Evolutionary conservation across 2,797 vertebrate genomes (phyloP).

Genomic region (Sciurus vulgaris): DNA sequence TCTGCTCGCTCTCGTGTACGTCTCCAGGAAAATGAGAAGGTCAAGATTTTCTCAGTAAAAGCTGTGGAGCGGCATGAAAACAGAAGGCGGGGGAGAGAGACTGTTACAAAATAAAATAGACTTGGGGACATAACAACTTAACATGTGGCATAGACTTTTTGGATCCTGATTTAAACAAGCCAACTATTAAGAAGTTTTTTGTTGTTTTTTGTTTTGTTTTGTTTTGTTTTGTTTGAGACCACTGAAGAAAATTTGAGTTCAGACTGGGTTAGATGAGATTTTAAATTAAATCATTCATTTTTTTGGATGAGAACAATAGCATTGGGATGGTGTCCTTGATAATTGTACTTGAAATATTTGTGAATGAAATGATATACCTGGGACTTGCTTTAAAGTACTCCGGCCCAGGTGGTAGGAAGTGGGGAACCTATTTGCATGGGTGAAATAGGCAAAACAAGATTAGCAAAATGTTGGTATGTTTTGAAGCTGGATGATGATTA

Average conservation of each 20-base stretch:
- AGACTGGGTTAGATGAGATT: background rate
- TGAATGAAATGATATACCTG: background rate
- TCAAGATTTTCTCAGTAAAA: background rate
- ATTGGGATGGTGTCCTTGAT: background rate
- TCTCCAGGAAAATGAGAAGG: background rate
- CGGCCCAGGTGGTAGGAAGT: background rate
- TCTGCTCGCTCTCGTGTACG: background rate
- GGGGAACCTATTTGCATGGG: background rate
- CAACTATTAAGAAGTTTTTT: background rate
- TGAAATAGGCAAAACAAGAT: background rate
- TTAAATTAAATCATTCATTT: background rate
- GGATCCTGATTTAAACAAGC: conserved; percentile 4
- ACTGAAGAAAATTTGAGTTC: background rate
- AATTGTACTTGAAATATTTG: background rate
- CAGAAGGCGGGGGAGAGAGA: background rate
- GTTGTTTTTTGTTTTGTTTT: no score
- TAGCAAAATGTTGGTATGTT: background rate
- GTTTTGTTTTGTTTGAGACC: background rate
- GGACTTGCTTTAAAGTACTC: background rate
- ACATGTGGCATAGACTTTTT: background rate
- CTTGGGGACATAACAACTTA: background rate
- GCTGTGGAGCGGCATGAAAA: background rate
- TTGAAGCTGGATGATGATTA: background rate
- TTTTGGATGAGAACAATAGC: background rate
- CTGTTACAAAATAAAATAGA: background rate